Percentiles rank a stretch among this genome's conserved stretches.
Conservation (phyloP, 2,113 vertebrate species). For the Dromiciops gliroides region DNA sequence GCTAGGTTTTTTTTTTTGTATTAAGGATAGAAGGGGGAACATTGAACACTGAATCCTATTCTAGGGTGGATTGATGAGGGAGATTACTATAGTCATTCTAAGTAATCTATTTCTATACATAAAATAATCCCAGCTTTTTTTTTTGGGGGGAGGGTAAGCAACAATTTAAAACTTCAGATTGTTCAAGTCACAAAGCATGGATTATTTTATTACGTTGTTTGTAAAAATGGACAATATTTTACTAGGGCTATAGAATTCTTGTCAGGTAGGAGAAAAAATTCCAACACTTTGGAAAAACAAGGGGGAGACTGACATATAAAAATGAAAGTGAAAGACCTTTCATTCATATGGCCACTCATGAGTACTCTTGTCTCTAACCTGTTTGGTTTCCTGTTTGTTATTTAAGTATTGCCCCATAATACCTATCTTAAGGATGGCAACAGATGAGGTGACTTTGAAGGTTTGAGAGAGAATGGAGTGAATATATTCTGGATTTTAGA, state of each 20-base stretch:
- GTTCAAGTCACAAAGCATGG: background rate
- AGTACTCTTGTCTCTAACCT: slow-evolving; percentile 14
- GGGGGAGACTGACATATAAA: background rate
- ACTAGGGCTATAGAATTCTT: background rate
- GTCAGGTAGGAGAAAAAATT: background rate
- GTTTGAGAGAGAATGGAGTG: slow-evolving; percentile 20
- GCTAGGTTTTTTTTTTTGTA: background rate
- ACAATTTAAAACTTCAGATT: background rate
- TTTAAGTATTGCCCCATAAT: background rate
- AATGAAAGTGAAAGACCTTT: background rate
- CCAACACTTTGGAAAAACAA: background rate
- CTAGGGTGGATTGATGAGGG: background rate
- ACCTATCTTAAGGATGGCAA: background rate
- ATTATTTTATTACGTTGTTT: background rate
- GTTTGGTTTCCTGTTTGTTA: background rate
- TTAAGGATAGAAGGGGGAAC: background rate
- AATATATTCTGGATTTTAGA: background rate
- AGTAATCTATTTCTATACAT: background rate
- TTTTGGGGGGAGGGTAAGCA: too few species aligned
- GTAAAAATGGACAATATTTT: background rate
- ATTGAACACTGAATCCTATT: background rate
- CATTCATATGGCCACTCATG: background rate
- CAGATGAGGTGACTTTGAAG: background rate
- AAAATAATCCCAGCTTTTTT: background rate
- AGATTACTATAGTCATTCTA: background rate